Conservation (phyloP, 2,888 invertebrate genomes). For the Metacarcinus magister region DNA sequence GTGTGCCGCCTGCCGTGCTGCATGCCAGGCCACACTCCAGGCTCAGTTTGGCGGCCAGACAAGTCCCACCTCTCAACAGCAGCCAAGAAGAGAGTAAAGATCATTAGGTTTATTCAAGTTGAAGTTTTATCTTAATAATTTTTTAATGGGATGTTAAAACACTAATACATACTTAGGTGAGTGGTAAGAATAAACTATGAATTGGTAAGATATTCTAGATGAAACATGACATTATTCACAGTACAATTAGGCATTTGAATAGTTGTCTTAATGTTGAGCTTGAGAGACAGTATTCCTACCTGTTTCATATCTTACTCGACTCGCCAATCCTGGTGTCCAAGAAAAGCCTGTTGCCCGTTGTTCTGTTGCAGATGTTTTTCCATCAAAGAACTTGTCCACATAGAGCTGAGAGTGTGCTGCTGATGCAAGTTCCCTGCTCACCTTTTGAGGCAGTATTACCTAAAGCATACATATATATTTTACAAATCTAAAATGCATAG, state of each 20-base stretch:
- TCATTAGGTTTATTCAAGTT: neutral
- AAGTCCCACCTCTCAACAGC: slow-evolving; percentile 83
- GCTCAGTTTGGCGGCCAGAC: slow-evolving; percentile 83
- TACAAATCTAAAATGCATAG: too few species aligned
- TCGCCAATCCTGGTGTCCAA: slow-evolving; percentile 66
- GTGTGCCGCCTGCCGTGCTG: slow-evolving; percentile 84
- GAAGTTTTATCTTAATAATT: neutral
- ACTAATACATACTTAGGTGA: neutral
- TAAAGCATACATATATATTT: neutral
- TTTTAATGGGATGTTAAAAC: neutral
- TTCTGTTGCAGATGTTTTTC: slow-evolving; percentile 41
- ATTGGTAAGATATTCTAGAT: neutral
- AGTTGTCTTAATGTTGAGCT: neutral
- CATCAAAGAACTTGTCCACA: slow-evolving; percentile 63
- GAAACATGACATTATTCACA: neutral
- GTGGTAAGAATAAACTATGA: neutral
- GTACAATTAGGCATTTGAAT: neutral
- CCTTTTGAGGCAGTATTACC: slow-evolving; percentile 60
- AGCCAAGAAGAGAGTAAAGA: neutral
- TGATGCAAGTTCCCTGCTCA: slow-evolving; percentile 53
- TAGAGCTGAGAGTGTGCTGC: slow-evolving; percentile 38
- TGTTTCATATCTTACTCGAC: slow-evolving; percentile 67
- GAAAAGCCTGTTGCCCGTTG: slow-evolving; percentile 64
- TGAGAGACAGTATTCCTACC: slow-evolving; percentile 11
- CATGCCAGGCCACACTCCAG: slow-evolving; percentile 84